phyloP scores from a whole-genome alignment of 2,113 vertebrate species.

The Hylia prasina region DNA sequence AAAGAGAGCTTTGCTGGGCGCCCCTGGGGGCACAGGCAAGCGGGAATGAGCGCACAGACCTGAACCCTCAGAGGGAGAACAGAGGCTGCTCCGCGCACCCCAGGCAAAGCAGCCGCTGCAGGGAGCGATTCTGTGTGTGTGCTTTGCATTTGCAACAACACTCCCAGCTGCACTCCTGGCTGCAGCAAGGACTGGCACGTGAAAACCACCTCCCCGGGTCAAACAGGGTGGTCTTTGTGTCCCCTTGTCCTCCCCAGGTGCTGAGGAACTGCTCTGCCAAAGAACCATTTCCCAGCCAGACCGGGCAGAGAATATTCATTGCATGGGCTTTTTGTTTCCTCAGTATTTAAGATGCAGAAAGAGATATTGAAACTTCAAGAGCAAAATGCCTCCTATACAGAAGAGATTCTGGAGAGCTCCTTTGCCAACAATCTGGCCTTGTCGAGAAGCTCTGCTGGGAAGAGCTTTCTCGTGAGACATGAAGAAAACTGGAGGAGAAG shows the following conservation, averaged over 20 bases:
- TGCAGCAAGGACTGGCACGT: neutral
- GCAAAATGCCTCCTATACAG: neutral
- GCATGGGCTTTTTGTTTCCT: neutral
- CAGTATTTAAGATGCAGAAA: slow-evolving; percentile 39
- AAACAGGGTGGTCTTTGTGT: neutral
- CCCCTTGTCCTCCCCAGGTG: neutral
- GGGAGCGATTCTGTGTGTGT: fast-evolving
- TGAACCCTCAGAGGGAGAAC: neutral
- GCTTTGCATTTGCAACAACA: neutral
- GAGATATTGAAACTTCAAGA: neutral
- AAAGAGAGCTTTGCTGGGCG: neutral
- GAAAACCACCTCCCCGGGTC: neutral
- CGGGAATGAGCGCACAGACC: fast-evolving
- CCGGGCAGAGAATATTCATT: neutral
- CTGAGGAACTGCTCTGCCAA: neutral
- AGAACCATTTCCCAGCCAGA: neutral
- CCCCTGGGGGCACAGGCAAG: fast-evolving
- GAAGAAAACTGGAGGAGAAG: slow-evolving; percentile 19
- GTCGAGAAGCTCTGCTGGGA: neutral
- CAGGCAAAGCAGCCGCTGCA: neutral
- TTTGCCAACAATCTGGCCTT: neutral
- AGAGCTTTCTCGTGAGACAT: neutral
- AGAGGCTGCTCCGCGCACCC: fast-evolving
- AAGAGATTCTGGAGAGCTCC: neutral
- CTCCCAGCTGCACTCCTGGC: neutral